A percentile compares a stretch with the other conserved stretches of the same genome.
Conservation (phyloP, 2,888 invertebrate genomes). For the Standfussiana lucernea region DNA sequence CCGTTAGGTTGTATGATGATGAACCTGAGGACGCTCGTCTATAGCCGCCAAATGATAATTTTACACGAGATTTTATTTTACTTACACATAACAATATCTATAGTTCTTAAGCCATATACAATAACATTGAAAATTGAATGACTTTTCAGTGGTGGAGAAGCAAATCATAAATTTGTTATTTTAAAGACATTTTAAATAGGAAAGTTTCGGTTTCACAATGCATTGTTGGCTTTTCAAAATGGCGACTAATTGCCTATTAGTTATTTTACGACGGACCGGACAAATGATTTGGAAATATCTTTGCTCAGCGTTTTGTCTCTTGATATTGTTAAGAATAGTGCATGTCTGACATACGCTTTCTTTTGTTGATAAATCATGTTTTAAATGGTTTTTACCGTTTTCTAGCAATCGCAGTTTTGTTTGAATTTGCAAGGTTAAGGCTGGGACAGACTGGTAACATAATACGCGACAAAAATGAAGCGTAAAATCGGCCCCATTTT, state of each 20-base stretch:
- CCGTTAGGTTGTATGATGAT: conserved; percentile 21
- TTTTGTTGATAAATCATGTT: conserved; percentile 63
- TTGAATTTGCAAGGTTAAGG: conserved; percentile 20
- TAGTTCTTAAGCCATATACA: rapidly evolving
- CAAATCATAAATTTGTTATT: conserved; percentile 32
- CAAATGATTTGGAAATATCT: conserved; percentile 69
- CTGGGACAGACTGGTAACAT: neutral
- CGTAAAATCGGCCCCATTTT: neutral
- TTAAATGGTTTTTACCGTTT: conserved; percentile 42
- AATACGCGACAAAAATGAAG: neutral
- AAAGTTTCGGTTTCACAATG: conserved; percentile 71
- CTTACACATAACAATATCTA: neutral
- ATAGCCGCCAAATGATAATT: conserved; percentile 30
- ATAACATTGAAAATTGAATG: conserved; percentile 34
- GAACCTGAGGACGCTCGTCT: conserved; percentile 39
- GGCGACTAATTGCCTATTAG: conserved; percentile 73
- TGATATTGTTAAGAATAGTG: conserved; percentile 60
- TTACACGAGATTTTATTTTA: conserved; percentile 10
- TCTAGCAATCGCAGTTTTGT: conserved; percentile 11
- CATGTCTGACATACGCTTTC: conserved; percentile 65
- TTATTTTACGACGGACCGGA: conserved; percentile 67
- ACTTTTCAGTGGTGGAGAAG: neutral
- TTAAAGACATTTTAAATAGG: conserved; percentile 52
- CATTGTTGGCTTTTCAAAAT: conserved; percentile 70
- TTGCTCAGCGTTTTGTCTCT: conserved; percentile 57